A percentile compares a stretch with the other conserved stretches of the same genome.
These are phyloP conservation scores for Phymastichus coffea DNA, from an alignment of 1,140 invertebrate genomes.

Conservation along the genomic window DNA sequence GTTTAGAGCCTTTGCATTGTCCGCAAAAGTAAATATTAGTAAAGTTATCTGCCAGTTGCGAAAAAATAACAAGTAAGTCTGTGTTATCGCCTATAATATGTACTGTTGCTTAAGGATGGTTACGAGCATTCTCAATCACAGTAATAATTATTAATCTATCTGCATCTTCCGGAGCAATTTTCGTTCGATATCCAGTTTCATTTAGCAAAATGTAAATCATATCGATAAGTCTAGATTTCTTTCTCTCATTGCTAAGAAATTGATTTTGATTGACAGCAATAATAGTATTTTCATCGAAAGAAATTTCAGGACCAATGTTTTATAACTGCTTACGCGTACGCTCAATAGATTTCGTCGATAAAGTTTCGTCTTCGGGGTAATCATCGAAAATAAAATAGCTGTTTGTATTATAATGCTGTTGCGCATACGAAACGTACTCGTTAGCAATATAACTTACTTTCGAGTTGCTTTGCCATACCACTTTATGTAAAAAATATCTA, in stretches of 20 bases:
- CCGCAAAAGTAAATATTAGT: not conserved
- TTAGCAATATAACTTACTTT: too few species aligned
- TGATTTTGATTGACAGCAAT: constrained; percentile 9
- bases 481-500: constrained; percentile 29
- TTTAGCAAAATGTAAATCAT: too few species aligned
- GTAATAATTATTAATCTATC: too few species aligned
- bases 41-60: not conserved
- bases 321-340: not conserved
- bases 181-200: too few species aligned
- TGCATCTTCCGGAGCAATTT: too few species aligned
- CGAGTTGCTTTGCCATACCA: constrained; percentile 4
- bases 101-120: not conserved
- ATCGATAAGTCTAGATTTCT: constrained; percentile 14
- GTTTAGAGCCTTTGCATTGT: not conserved
- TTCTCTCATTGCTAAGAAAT: constrained; percentile 15
- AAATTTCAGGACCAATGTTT: constrained; percentile 10
- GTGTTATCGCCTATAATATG: constrained; percentile 15
- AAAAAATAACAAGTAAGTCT: constrained; percentile 16
- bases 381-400: not conserved
- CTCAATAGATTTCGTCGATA: constrained; percentile 8
- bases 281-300: too few species aligned
- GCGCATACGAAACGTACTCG: constrained; percentile 2
- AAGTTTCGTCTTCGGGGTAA: too few species aligned
- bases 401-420: not conserved
- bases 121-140: constrained; percentile 10